Conservation (phyloP, 2,113 vertebrate species). For the Pithys albifrons region DNA sequence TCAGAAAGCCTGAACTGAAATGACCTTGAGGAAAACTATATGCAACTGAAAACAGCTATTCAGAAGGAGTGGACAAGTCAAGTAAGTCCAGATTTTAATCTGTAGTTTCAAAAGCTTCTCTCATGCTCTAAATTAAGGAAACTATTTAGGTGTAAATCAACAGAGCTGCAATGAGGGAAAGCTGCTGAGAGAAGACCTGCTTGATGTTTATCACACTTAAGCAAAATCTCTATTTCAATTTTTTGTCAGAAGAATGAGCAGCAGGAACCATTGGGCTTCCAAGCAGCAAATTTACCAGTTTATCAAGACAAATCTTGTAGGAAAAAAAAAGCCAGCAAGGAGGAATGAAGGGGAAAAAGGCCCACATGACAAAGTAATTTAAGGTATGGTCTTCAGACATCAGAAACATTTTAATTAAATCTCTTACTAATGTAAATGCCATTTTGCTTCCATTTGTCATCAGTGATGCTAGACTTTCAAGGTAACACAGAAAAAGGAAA, state of each 20-base stretch:
- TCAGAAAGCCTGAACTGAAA: conserved; percentile 16
- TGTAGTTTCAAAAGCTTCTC: neutral
- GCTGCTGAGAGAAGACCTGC: neutral
- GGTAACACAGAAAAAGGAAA: neutral
- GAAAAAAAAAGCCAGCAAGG: neutral
- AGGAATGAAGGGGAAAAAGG: neutral
- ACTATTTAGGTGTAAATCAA: neutral
- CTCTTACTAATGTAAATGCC: neutral
- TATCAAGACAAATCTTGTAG: neutral
- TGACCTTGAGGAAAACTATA: conserved; percentile 25
- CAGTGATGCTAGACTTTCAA: neutral
- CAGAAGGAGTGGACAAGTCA: neutral
- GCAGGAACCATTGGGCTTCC: neutral
- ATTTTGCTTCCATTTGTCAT: neutral
- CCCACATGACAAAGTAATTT: neutral
- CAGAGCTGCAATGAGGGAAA: neutral
- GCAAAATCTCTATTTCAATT: neutral
- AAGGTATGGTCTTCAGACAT: neutral
- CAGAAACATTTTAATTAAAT: neutral
- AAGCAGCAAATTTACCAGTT: neutral
- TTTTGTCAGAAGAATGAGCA: neutral
- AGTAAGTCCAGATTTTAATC: neutral
- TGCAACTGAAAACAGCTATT: conserved; percentile 19
- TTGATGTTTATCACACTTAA: neutral
- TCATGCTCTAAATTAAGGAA: neutral